A percentile compares a stretch with the other conserved stretches of the same genome.
These are phyloP conservation scores for Toxotes chatareus DNA, from an alignment of 2,113 vertebrate species.

Conservation along the genomic window DNA sequence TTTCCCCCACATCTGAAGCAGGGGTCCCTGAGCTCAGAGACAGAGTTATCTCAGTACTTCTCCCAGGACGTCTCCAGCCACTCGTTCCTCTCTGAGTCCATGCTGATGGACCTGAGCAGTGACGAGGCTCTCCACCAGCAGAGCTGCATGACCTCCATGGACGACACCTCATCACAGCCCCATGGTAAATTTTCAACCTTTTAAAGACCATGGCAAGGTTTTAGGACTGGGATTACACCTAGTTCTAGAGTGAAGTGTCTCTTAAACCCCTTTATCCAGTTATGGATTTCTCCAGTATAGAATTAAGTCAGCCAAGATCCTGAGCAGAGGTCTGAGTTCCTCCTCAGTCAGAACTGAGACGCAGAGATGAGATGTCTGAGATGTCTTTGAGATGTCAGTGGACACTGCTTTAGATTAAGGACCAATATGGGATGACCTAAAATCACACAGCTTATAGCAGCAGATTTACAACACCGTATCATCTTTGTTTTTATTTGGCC, in stretches of 20 bases:
- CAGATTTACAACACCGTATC: not conserved
- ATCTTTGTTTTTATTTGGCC: not conserved
- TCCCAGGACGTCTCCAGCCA: slow-evolving; percentile 81
- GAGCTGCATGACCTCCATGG: slow-evolving; percentile 82
- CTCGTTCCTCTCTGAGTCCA: slow-evolving; percentile 83
- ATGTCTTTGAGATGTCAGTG: no score
- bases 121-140: slow-evolving; percentile 86
- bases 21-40: slow-evolving; percentile 90
- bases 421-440: not conserved
- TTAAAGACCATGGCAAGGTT: not conserved
- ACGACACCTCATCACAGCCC: slow-evolving; percentile 76
- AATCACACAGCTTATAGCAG: not conserved
- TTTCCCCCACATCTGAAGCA: slow-evolving; percentile 69
- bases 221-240: not conserved
- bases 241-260: not conserved
- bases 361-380: no score
- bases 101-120: slow-evolving; percentile 78
- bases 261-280: not conserved
- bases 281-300: not conserved
- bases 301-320: no score
- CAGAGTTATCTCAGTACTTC: slow-evolving; percentile 92
- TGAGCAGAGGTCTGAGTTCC: no score
- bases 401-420: no score
- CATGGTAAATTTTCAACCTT: slow-evolving; percentile 63
- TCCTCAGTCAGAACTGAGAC: no score